Evolutionary conservation across 1,140 invertebrate genomes (phyloP).

Genomic region (Holcopasites calliopsidis): DNA sequence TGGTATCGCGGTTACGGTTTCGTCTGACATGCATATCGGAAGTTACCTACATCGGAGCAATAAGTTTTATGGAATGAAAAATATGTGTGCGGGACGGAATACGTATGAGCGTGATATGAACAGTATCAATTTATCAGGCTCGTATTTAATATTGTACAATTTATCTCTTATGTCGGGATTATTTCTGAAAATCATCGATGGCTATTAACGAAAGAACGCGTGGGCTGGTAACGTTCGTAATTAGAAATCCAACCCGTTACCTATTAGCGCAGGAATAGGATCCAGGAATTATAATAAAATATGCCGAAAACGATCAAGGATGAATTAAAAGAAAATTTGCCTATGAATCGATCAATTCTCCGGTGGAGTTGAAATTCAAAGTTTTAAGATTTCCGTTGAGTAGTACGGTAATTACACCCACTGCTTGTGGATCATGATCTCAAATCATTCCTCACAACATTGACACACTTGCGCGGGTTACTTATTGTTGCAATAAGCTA

Average conservation of each 20-base stretch:
- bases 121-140: too few relatives aligned
- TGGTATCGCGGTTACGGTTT: not conserved
- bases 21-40: not conserved
- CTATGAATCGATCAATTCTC: not conserved
- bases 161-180: not conserved
- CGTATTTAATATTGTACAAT: too few relatives aligned
- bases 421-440: constrained; percentile 48
- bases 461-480: constrained; percentile 17
- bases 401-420: constrained; percentile 57
- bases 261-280: not conserved
- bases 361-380: not conserved
- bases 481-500: constrained; percentile 32
- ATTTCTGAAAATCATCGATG: not conserved
- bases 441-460: constrained; percentile 28
- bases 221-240: not conserved
- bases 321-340: not conserved
- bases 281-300: constrained; percentile 23
- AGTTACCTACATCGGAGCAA: too few relatives aligned
- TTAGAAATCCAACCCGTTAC: not conserved
- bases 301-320: not conserved
- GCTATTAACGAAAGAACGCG: not conserved
- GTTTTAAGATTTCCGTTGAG: not conserved
- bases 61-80: too few relatives aligned
- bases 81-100: too few relatives aligned
- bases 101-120: too few relatives aligned